Percentiles rank a stretch among this genome's conserved stretches.
These are phyloP conservation scores for Gallinago nigripennis DNA, from an alignment of 2,797 vertebrate genomes.

Conservation along the genomic window DNA sequence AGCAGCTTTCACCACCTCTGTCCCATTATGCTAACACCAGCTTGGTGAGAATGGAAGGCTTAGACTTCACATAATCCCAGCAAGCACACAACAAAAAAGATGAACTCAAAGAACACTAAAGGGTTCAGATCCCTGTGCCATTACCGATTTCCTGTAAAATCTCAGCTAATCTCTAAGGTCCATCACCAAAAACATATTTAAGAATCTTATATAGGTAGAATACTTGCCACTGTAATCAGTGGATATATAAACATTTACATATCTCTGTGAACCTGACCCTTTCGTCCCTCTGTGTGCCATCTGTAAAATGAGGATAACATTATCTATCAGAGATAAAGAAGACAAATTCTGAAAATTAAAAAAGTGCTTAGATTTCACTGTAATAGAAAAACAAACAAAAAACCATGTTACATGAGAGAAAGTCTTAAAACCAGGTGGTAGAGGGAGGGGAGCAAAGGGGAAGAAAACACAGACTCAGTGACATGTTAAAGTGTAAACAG, in stretches of 20 bases:
- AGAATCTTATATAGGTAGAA: constrained; percentile 23
- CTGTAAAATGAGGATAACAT: constrained; percentile 20
- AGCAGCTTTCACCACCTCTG: constrained; percentile 27
- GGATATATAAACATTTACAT: constrained; percentile 39
- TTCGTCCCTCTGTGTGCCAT: background rate
- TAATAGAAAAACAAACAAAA: background rate
- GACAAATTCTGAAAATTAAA: background rate
- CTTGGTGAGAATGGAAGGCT: constrained; percentile 41
- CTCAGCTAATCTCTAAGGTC: constrained; percentile 39
- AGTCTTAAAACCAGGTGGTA: background rate
- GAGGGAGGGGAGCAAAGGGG: background rate
- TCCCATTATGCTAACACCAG: constrained; percentile 47
- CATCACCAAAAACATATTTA: constrained; percentile 33
- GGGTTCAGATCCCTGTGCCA: background rate
- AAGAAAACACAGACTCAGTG: background rate
- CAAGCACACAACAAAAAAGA: constrained; percentile 30
- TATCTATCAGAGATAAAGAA: background rate
- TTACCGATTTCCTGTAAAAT: constrained; percentile 47
- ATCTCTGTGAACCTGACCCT: constrained; percentile 19
- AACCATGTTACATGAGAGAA: background rate
- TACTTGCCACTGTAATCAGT: constrained; percentile 3
- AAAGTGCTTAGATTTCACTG: background rate
- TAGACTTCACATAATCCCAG: constrained; percentile 39
- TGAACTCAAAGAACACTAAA: constrained; percentile 38
- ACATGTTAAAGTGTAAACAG: background rate